Evolutionary conservation across 1,140 invertebrate genomes (phyloP), one percentile per base, ranked within the genome.

Genomic region (Centruroides sculpturatus): DNA sequence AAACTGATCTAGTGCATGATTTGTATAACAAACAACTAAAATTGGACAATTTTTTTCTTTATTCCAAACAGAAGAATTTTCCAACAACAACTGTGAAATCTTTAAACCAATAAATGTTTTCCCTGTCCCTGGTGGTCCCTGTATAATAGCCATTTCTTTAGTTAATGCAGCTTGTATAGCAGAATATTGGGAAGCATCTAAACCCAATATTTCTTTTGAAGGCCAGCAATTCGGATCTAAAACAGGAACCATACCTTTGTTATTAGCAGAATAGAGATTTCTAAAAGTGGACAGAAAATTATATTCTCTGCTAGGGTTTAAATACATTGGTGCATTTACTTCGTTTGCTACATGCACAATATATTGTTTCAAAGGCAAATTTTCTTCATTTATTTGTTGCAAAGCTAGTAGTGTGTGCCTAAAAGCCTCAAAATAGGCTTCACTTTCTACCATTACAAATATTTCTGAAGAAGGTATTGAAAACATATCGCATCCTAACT

Each of bases 1-100:
- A 75, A 93, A 92, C 71, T 93, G 87, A 76, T 93, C 90, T 4
- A 93, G 71, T 1, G 89, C 89, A 72, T 92, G 87, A 70, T 93
- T 94, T 1, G 88, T 92, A 66, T 84, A 91, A 69, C 87, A 89
- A n/a, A 92, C 80, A 8, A 93, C 76, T 3, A 92, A 71, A 59
- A 92, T 83, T 7, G 85, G 83, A 12, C 50, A 55, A 48, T 52
- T 47, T 7, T 47, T 46, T 23, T 23, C 23, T 23, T 23, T 23
- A 9, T 63, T 63, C 73, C 73, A 75, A 7, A 68, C 36, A 1
- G 60, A 36, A n/a, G 52, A 57, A 65, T 77, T 77, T 34, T 70
- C 61, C 5, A 76, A 65, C 5, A 77, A 63, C 12, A 69, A 64
- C 58, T 74, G 60, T 3, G 71, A 69, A 35, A 77, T 71, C 62